Evolutionary conservation across 2,113 vertebrate species (phyloP), one percentile per base, ranked within the genome.

Genomic region (Calidris pygmaea): DNA sequence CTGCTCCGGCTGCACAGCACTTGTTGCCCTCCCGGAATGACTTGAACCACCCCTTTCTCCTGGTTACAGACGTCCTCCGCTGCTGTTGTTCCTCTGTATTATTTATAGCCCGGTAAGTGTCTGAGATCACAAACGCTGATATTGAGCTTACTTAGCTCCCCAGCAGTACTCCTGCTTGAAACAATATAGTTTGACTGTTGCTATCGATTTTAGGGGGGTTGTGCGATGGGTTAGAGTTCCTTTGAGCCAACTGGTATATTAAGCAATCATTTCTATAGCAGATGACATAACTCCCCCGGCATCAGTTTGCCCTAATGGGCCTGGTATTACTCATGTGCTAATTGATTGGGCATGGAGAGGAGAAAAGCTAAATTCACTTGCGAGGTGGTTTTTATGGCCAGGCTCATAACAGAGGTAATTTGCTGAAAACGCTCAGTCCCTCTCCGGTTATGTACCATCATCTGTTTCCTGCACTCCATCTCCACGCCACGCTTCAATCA

Each of bases 201-300:
- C 98, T 98, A 99, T 99, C 97, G 98, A 99, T 99, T 97, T 93
- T 52, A 97, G 97, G 95, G 98, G 98, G 98, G 98, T 90, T 98
- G 98, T 96, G 97, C 94, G 98, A 89, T 95, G 98, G 89, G 97
- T 97, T 98, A 98, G 98, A 96, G 98, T 95, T 98, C 98, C 98
- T 98, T 74, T 58, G 98, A 98, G 98, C 98, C 98, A 70, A 96
- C 97, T 93, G 98, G 98, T 98, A 97, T 98, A 98, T 99, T 99
- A 99, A 99, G 98, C 98, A 98, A 98, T 99, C 98, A 97, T 98
- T 99, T 98, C 98, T 98, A 97, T 89, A 97, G 98, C 98, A 97
- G 98, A 98, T 98, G 98, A 98, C 99, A 98, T 95, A 98, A 98
- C 97, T 98, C 98, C 98, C 98, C 93, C 93, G 97, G 98, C 98